A percentile compares a stretch with the other conserved stretches of the same genome.
These are phyloP conservation scores for Drosophila formosana DNA, from an alignment of 2,888 invertebrate genomes.

Conservation along the genomic window DNA sequence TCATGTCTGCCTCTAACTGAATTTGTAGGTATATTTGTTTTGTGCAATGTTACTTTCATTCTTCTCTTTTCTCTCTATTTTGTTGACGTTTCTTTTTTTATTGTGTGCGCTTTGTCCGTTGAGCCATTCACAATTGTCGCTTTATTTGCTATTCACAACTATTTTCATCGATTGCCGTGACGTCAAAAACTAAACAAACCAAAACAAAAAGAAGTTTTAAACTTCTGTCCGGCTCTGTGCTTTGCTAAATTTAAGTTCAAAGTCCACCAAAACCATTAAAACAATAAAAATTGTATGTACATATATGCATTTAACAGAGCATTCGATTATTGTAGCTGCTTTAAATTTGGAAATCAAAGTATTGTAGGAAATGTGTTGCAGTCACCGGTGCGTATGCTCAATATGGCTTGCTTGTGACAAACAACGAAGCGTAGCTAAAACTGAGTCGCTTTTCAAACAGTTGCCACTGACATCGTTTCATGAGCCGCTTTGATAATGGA, in stretches of 20 bases:
- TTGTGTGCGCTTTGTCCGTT: conserved; percentile 45
- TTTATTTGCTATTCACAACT: conserved; percentile 78
- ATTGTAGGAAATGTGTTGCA: background rate
- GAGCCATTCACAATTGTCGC: conserved; percentile 71
- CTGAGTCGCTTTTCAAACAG: conserved; percentile 51
- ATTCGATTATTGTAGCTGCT: background rate
- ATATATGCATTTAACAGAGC: conserved; percentile 7
- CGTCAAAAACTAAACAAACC: conserved; percentile 22
- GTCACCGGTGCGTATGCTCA: conserved; percentile 46
- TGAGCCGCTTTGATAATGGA: conserved; percentile 38
- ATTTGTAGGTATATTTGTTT: conserved; percentile 73
- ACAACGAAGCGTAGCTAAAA: conserved; percentile 37
- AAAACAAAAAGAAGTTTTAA: conserved; percentile 19
- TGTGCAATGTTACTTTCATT: conserved; percentile 51
- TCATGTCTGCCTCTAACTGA: conserved; percentile 63
- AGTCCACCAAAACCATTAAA: conserved; percentile 5
- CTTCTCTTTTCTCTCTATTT: conserved; percentile 16
- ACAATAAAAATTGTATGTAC: background rate
- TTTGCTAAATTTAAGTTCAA: conserved; percentile 40
- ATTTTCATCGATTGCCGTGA: conserved; percentile 66
- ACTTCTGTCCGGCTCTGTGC: conserved; percentile 24
- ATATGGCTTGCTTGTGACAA: conserved; percentile 26
- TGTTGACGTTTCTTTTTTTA: background rate
- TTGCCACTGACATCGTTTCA: conserved; percentile 9
- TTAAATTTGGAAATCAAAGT: background rate